These are phyloP conservation scores for Oegoconia quadripuncta DNA, from an alignment of 2,888 invertebrate genomes.

Conservation along the genomic window DNA sequence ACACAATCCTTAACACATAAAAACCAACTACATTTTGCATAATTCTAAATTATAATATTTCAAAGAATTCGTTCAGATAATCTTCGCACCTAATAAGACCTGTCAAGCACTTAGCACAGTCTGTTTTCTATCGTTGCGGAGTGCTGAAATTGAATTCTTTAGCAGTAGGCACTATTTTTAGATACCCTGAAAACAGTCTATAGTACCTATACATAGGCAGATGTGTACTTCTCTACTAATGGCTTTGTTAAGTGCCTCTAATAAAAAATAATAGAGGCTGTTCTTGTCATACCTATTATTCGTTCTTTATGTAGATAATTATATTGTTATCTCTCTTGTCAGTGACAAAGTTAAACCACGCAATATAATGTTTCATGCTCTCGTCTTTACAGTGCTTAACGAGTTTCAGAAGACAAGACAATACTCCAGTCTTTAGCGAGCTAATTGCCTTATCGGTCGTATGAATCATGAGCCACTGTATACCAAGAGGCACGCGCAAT, in stretches of 20 bases:
- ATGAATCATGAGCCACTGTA: conserved; percentile 8
- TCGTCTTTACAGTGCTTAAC: conserved; percentile 18
- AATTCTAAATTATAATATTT: conserved; percentile 6
- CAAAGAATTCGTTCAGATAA: conserved; percentile 26
- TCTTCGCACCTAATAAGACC: conserved; percentile 44
- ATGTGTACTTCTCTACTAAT: no score
- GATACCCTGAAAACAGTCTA: conserved; percentile 16
- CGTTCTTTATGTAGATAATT: conserved; percentile 2
- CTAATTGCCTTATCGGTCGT: conserved; percentile 24
- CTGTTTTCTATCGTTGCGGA: conserved; percentile 52
- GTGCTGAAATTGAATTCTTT: conserved; percentile 35
- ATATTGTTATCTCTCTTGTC: neutral
- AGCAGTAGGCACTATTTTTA: conserved; percentile 36
- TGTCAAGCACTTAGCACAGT: conserved; percentile 51
- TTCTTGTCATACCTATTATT: conserved; percentile 17
- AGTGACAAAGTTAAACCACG: conserved; percentile 23
- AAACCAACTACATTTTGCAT: conserved; percentile 2
- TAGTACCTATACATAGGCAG: no score
- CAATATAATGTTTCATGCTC: conserved; percentile 24
- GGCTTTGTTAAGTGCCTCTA: no score
- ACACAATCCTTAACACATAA: no score
- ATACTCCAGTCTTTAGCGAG: conserved; percentile 24
- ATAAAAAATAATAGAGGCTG: no score
- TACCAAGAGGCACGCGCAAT: neutral
- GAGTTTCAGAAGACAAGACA: conserved; percentile 19